A percentile compares a stretch with the other conserved stretches of the same genome.
These are phyloP conservation scores for Cheiracanthium punctorium DNA, from an alignment of 2,888 invertebrate species.

Conservation along the genomic window DNA sequence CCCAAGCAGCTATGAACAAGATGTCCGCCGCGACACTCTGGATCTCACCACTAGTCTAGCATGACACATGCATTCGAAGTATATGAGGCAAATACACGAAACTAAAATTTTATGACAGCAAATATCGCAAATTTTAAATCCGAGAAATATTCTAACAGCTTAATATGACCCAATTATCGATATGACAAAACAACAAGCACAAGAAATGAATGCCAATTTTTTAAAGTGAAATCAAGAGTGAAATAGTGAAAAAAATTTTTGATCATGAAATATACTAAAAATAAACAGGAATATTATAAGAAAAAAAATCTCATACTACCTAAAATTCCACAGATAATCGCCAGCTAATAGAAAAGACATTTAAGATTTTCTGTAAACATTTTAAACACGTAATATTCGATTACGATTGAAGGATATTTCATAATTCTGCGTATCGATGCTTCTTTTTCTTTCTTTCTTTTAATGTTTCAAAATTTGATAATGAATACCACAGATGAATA, in stretches of 20 bases:
- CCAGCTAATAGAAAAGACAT: background rate
- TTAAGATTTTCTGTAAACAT: conserved; percentile 51
- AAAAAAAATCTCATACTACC: conserved; percentile 8
- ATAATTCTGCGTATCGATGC: too few relatives aligned
- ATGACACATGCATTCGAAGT: conserved; percentile 36
- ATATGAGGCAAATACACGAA: too few relatives aligned
- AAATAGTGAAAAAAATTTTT: conserved; percentile 36
- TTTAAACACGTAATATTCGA: conserved; percentile 52
- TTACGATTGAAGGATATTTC: too few relatives aligned
- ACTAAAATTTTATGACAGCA: too few relatives aligned
- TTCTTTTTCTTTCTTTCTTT: too few relatives aligned
- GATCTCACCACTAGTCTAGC: conserved; percentile 31
- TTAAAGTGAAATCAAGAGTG: conserved; percentile 53
- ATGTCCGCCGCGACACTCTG: conserved; percentile 58
- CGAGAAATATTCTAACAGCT: background rate
- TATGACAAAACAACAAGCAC: background rate
- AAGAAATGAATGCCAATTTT: conserved; percentile 64
- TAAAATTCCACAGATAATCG: conserved; percentile 9
- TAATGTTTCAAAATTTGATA: too few relatives aligned
- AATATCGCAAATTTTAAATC: background rate
- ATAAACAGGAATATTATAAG: background rate
- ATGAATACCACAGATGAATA: too few relatives aligned
- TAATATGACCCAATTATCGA: background rate
- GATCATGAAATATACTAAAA: background rate
- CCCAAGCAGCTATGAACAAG: conserved; percentile 49